Conservation (phyloP, 2,888 invertebrate genomes). For the Hipparchia semele region DNA sequence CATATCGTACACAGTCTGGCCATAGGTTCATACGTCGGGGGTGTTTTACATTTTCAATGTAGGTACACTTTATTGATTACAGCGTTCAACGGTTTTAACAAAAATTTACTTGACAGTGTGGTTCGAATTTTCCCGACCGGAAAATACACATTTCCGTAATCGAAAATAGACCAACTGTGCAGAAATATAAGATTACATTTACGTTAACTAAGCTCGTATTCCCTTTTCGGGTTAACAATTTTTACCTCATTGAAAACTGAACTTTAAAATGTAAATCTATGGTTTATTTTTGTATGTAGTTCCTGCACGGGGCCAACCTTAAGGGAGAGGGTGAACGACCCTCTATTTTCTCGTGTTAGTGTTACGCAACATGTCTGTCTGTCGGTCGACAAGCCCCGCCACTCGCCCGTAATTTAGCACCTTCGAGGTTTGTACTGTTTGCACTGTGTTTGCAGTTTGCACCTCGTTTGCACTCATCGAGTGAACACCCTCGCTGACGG, state of each 20-base stretch:
- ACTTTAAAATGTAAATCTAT: slow-evolving; percentile 36
- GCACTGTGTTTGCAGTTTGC: neutral
- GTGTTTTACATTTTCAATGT: no score
- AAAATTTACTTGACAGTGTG: slow-evolving; percentile 13
- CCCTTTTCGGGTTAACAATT: slow-evolving; percentile 10
- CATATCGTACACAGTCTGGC: no score
- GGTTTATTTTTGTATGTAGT: slow-evolving; percentile 29
- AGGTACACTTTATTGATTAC: slow-evolving; percentile 4
- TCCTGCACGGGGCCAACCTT: no score
- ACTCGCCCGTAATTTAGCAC: slow-evolving; percentile 20
- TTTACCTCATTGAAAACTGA: slow-evolving; percentile 27
- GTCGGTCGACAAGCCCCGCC: slow-evolving; percentile 45
- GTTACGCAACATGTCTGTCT: slow-evolving; percentile 58
- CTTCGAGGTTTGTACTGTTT: slow-evolving; percentile 18
- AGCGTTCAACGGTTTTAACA: slow-evolving; percentile 6
- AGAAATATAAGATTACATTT: slow-evolving; percentile 22
- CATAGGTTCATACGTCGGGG: no score
- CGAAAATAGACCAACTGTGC: slow-evolving; percentile 40
- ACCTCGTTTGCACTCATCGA: neutral
- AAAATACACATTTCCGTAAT: slow-evolving; percentile 22
- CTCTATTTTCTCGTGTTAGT: slow-evolving; percentile 46
- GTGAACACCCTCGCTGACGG: slow-evolving; percentile 10
- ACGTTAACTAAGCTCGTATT: neutral
- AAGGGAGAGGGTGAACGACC: slow-evolving; percentile 59
- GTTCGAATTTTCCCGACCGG: slow-evolving; percentile 44